Evolutionary conservation across 2,113 vertebrate species (phyloP).

Genomic region (Panurus biarmicus): DNA sequence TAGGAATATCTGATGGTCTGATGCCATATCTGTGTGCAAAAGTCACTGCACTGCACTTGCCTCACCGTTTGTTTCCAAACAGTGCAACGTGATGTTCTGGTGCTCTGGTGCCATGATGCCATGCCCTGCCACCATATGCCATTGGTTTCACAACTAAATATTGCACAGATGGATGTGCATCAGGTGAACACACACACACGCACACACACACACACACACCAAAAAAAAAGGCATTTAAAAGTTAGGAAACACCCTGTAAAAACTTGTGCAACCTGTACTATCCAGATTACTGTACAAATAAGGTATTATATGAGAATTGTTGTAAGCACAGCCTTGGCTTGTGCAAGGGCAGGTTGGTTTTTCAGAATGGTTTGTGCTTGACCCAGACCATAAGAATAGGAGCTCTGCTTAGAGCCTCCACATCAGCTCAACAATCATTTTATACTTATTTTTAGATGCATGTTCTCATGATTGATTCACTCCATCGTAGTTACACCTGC

Average conservation of each 20-base stretch:
- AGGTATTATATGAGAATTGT: background rate
- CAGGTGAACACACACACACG: too few relatives aligned
- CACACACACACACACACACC: too few relatives aligned
- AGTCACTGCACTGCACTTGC: rapidly evolving
- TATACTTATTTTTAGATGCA: background rate
- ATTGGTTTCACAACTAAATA: background rate
- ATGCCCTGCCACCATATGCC: background rate
- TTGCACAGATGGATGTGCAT: background rate
- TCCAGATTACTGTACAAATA: background rate
- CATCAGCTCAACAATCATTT: background rate
- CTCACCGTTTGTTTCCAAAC: background rate
- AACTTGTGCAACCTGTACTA: background rate
- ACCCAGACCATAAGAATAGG: background rate
- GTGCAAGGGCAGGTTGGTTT: background rate
- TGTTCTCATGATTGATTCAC: background rate
- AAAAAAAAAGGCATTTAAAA: background rate
- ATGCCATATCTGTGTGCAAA: rapidly evolving
- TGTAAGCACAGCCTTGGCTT: background rate
- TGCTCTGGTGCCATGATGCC: background rate
- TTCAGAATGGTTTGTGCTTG: background rate
- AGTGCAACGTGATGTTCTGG: background rate
- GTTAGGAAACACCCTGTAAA: background rate
- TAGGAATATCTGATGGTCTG: too few relatives aligned
- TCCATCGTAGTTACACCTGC: background rate
- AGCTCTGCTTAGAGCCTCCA: background rate